These are phyloP conservation scores for Papilio aristodemus DNA, from an alignment of 1,140 invertebrate species.

Conservation along the genomic window DNA sequence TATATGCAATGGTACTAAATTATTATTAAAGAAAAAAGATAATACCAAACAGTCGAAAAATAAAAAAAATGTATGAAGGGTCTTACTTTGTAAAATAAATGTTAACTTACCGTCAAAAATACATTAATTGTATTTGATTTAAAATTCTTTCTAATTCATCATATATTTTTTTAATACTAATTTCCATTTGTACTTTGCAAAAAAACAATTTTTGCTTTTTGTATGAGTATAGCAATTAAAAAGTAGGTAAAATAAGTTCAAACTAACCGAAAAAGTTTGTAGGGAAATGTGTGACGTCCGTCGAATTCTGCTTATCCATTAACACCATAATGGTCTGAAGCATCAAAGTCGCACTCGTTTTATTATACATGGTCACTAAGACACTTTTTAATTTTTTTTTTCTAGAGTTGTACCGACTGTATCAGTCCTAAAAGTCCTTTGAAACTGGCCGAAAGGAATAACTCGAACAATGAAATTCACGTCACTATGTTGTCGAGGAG, in stretches of 20 bases:
- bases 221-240: too few species aligned
- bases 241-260: conserved; percentile 31
- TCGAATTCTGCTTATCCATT: conserved; percentile 72
- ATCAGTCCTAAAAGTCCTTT: neutral
- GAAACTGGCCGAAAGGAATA: conserved; percentile 29
- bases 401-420: conserved; percentile 39
- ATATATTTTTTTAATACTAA: too few species aligned
- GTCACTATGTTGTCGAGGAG: conserved; percentile 47
- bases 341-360: conserved; percentile 75
- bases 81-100: conserved; percentile 27
- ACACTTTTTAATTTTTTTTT: conserved; percentile 3
- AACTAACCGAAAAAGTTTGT: conserved; percentile 63
- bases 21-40: too few species aligned
- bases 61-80: neutral
- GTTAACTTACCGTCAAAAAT: conserved; percentile 12
- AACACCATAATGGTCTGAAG: conserved; percentile 78
- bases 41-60: conserved; percentile 7
- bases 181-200: too few species aligned
- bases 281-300: conserved; percentile 63
- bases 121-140: neutral
- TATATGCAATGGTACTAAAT: too few species aligned
- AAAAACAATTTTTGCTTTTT: too few species aligned
- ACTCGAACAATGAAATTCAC: conserved; percentile 38
- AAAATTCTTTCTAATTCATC: too few species aligned
- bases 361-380: conserved; percentile 56